Evolutionary conservation across 2,797 vertebrate species (phyloP).

Genomic region (Australoheros facetus): DNA sequence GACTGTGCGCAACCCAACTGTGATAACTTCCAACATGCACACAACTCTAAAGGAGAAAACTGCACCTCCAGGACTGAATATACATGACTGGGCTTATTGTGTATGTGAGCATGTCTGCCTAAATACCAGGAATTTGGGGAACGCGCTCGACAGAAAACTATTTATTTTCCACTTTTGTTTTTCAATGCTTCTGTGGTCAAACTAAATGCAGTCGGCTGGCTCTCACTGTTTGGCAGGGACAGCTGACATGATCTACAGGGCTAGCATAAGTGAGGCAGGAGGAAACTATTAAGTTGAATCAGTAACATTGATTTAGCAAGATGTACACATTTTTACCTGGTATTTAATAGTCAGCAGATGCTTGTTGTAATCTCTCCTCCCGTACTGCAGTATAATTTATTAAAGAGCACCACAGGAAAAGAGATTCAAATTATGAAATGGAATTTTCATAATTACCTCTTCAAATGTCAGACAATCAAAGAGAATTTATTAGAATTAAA

Average conservation of each 20-base stretch:
- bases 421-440: constrained; percentile 2
- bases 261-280: background rate
- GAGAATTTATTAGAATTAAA: background rate
- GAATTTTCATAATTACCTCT: constrained; percentile 15
- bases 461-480: constrained; percentile 42
- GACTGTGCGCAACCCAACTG: constrained; percentile 13
- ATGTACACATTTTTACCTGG: background rate
- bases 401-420: constrained; percentile 6
- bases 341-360: constrained; percentile 8
- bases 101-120: background rate
- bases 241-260: background rate
- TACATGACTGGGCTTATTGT: background rate
- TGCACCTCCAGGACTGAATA: background rate
- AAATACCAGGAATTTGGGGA: background rate
- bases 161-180: background rate
- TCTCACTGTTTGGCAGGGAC: background rate
- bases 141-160: background rate
- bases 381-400: constrained; percentile 9
- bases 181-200: background rate
- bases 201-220: background rate
- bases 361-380: background rate
- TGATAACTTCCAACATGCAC: constrained; percentile 17
- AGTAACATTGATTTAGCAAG: constrained; percentile 24
- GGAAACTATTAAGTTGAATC: constrained; percentile 22
- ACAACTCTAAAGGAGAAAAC: background rate